Evolutionary conservation across 2,113 vertebrate species (phyloP).

Genomic region (Siphamia tubifer): DNA sequence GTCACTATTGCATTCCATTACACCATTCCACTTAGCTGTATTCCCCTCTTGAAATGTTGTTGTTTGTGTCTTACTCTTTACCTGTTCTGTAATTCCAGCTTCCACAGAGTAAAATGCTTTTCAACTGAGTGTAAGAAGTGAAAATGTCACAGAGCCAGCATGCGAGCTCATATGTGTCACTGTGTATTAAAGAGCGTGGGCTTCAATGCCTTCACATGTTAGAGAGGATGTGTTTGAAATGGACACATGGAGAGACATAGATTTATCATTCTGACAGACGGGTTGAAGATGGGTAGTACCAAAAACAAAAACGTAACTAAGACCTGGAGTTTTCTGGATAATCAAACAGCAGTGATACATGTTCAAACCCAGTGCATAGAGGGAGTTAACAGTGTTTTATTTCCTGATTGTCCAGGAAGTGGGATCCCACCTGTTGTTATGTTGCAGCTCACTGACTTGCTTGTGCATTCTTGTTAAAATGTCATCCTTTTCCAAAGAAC

Average conservation of each 20-base stretch:
- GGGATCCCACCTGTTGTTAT: constrained; percentile 37
- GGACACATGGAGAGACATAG: neutral
- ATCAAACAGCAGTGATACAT: neutral
- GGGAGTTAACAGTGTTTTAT: no score
- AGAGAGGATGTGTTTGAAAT: neutral
- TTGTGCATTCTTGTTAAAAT: constrained; percentile 8
- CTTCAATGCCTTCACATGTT: neutral
- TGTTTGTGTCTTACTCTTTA: neutral
- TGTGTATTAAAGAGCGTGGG: neutral
- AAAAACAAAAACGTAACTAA: neutral
- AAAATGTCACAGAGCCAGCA: constrained; percentile 40
- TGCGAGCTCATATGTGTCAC: constrained; percentile 1
- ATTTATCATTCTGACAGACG: neutral
- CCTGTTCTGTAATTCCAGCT: constrained; percentile 35
- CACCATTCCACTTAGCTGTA: neutral
- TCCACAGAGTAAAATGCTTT: constrained; percentile 65
- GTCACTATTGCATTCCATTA: neutral
- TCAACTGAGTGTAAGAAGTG: constrained; percentile 12
- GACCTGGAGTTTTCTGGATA: neutral
- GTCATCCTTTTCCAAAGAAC: neutral
- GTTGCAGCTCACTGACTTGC: constrained; percentile 51
- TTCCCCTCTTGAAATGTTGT: constrained; percentile 1
- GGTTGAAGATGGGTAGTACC: neutral
- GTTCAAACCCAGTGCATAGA: constrained; percentile 19
- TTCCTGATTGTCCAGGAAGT: neutral